Conservation (phyloP, 2,888 invertebrate genomes). For the Caenorhabditis sulstoni region DNA sequence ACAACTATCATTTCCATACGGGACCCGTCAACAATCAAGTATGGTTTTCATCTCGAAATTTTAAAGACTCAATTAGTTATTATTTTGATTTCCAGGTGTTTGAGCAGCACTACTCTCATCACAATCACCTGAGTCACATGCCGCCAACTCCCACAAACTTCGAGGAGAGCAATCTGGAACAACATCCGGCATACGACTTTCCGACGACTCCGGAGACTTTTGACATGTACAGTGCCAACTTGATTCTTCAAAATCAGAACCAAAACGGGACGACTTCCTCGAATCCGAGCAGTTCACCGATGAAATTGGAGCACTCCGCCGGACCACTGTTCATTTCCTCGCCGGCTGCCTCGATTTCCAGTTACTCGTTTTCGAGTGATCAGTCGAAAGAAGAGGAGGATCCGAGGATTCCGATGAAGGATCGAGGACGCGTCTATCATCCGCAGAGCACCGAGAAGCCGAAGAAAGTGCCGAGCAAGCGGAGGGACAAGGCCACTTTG, state of each 20-base stretch:
- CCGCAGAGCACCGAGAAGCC: constrained; percentile 52
- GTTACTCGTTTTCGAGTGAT: constrained; percentile 48
- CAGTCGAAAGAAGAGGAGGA: constrained; percentile 48
- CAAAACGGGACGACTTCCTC: not conserved
- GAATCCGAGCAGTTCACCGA: no score
- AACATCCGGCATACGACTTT: no score
- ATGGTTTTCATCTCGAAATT: not conserved
- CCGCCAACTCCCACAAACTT: constrained; percentile 8
- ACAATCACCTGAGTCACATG: constrained; percentile 23
- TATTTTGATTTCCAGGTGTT: constrained; percentile 45
- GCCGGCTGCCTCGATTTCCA: constrained; percentile 38
- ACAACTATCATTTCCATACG: constrained; percentile 60
- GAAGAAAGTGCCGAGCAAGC: constrained; percentile 41
- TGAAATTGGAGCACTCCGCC: no score
- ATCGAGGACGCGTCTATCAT: constrained; percentile 46
- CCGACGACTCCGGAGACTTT: constrained; percentile 19
- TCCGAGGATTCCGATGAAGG: constrained; percentile 48
- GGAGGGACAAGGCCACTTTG: constrained; percentile 64
- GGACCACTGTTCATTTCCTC: constrained; percentile 22
- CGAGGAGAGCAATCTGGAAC: constrained; percentile 27
- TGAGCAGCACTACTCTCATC: constrained; percentile 42
- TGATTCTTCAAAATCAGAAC: not conserved
- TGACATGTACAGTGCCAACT: not conserved
- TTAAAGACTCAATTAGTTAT: no score
- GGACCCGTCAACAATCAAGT: constrained; percentile 44